Evolutionary conservation across 2,888 invertebrate species (phyloP).

Genomic region (Ormyrus rosae): DNA sequence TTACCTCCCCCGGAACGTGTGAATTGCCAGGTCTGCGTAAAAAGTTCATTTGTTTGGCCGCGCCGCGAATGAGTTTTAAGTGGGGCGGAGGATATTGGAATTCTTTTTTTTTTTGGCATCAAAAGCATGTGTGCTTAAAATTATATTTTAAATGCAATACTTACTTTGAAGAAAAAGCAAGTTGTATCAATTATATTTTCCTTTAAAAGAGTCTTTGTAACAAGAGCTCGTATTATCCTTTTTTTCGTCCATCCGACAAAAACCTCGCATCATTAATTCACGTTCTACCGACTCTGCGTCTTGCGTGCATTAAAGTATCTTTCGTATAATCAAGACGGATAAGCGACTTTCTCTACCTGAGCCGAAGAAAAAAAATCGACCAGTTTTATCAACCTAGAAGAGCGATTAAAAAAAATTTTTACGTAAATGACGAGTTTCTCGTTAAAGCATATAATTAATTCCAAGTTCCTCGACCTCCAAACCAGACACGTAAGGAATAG

Average conservation of each 20-base stretch:
- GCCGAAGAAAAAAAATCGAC: conserved; percentile 3
- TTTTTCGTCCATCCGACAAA: conserved; percentile 16
- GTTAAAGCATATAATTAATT: background rate
- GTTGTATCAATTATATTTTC: background rate
- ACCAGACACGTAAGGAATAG: too few relatives aligned
- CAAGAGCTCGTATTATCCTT: background rate
- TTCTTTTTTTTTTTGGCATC: too few relatives aligned
- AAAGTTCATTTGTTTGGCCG: too few relatives aligned
- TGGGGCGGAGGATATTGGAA: too few relatives aligned
- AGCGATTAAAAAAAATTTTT: background rate
- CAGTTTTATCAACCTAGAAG: conserved; percentile 3
- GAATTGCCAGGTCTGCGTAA: too few relatives aligned
- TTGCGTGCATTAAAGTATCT: conserved; percentile 15
- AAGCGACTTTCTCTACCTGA: conserved; percentile 27
- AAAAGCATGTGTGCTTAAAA: too few relatives aligned
- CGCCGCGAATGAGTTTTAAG: too few relatives aligned
- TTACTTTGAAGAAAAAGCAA: too few relatives aligned
- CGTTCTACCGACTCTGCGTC: background rate
- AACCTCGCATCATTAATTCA: conserved; percentile 21
- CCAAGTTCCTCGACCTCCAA: conserved; percentile 8
- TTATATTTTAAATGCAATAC: too few relatives aligned
- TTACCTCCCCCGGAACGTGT: too few relatives aligned
- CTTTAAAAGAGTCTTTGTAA: conserved; percentile 2
- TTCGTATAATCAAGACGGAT: conserved; percentile 22
- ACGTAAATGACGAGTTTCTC: background rate